phyloP scores from a whole-genome alignment of 2,888 invertebrate genomes.

The Frankliniella intonsa region DNA sequence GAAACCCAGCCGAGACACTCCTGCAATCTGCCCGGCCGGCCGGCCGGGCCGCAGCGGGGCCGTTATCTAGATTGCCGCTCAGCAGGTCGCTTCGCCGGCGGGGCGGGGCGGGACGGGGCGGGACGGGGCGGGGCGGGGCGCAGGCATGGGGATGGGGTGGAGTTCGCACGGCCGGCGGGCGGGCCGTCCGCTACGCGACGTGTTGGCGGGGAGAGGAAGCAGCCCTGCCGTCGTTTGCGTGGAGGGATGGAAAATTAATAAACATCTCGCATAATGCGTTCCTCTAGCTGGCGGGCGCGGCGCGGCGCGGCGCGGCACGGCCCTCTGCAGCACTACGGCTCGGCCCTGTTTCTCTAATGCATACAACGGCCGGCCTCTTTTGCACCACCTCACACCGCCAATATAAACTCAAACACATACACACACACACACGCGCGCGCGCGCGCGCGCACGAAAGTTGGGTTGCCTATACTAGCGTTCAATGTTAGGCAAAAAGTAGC shows the following conservation, averaged over 20 bases:
- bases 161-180: neutral
- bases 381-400: neutral
- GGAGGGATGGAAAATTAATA: constrained; percentile 8
- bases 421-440: neutral
- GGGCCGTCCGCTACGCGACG: neutral
- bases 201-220: neutral
- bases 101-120: neutral
- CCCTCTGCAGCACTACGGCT: neutral
- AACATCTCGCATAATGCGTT: neutral
- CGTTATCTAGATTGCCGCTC: neutral
- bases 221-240: neutral
- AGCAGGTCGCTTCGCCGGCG: neutral
- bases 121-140: neutral
- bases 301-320: neutral
- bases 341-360: neutral
- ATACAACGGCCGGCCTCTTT: neutral
- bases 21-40: too few relatives aligned
- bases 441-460: neutral
- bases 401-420: neutral
- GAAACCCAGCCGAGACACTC: too few relatives aligned
- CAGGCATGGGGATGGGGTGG: neutral
- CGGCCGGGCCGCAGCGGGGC: too few relatives aligned
- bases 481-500: neutral
- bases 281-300: neutral
- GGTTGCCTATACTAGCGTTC: neutral